Conservation (phyloP, 2,888 invertebrate genomes). For the Drosophila vallismaia region DNA sequence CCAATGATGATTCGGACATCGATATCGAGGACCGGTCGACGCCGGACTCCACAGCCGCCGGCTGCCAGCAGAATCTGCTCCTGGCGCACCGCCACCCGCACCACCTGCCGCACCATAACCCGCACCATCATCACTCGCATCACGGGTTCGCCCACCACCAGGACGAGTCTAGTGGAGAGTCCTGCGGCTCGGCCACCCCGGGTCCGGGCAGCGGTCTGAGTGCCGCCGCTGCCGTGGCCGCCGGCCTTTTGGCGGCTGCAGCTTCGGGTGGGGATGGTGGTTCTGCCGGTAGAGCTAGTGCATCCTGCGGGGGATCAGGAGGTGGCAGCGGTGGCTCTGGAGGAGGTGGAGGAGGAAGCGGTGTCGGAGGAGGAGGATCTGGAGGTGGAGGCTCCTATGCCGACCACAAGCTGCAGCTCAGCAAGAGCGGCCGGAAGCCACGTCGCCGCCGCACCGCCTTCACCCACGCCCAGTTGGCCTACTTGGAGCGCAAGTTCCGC, state of each 20-base stretch:
- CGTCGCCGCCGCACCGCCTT: conserved; percentile 94
- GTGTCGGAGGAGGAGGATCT: neutral
- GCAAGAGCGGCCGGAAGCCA: conserved; percentile 89
- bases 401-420: conserved; percentile 80
- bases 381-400: conserved; percentile 53
- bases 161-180: conserved; percentile 82
- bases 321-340: conserved; percentile 35
- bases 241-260: conserved; percentile 55
- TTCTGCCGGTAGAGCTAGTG: neutral
- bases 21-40: conserved; percentile 84
- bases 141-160: conserved; percentile 58
- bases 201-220: conserved; percentile 26
- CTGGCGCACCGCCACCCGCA: conserved; percentile 56
- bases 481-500: conserved; percentile 94
- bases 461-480: conserved; percentile 96
- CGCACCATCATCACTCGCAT: conserved; percentile 38
- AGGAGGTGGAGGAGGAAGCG: conserved; percentile 23
- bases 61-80: conserved; percentile 69
- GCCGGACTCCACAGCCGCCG: conserved; percentile 75
- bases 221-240: conserved; percentile 21
- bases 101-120: conserved; percentile 55
- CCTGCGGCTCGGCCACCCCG: conserved; percentile 66
- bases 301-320: conserved; percentile 48
- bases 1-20: conserved; percentile 84
- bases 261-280: conserved; percentile 51